Evolutionary conservation across 2,888 invertebrate genomes (phyloP).

Genomic region (Drosophila buzzatii): DNA sequence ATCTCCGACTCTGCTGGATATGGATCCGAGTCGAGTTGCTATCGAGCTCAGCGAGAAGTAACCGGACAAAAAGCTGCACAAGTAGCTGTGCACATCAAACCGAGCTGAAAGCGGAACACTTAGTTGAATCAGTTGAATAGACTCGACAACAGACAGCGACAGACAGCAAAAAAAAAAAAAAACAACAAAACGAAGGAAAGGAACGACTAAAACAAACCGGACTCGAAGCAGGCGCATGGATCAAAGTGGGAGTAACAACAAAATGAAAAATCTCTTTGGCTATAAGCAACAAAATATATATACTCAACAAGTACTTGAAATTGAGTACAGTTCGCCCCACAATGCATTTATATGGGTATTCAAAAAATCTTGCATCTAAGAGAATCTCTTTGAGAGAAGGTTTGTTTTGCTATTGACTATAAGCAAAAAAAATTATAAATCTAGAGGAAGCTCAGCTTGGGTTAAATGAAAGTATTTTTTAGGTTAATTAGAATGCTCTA

Average conservation of each 20-base stretch:
- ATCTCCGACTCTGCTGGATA: constrained; percentile 2
- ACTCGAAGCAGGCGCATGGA: background rate
- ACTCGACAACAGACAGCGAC: constrained; percentile 22
- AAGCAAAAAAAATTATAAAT: too few relatives aligned
- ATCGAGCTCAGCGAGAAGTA: constrained; percentile 48
- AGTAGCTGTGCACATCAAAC: constrained; percentile 67
- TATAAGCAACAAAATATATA: background rate
- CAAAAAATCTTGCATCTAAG: too few relatives aligned
- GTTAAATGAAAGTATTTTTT: too few relatives aligned
- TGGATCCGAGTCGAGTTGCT: constrained; percentile 17
- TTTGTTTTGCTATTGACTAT: too few relatives aligned
- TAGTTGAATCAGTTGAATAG: constrained; percentile 55
- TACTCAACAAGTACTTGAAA: constrained; percentile 7
- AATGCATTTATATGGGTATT: too few relatives aligned
- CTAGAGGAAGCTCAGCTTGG: too few relatives aligned
- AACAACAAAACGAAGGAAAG: background rate
- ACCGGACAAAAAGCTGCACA: constrained; percentile 51
- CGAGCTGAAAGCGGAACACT: constrained; percentile 74
- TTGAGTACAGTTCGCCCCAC: too few relatives aligned
- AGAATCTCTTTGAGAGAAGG: too few relatives aligned
- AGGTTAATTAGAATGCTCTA: too few relatives aligned
- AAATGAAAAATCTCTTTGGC: background rate
- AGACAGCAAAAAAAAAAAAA: background rate
- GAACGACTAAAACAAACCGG: too few relatives aligned
- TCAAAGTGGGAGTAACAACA: background rate